Evolutionary conservation across 2,113 vertebrate genomes (phyloP), one percentile per base, ranked within the genome.

Genomic region (Chunga burmeisteri): DNA sequence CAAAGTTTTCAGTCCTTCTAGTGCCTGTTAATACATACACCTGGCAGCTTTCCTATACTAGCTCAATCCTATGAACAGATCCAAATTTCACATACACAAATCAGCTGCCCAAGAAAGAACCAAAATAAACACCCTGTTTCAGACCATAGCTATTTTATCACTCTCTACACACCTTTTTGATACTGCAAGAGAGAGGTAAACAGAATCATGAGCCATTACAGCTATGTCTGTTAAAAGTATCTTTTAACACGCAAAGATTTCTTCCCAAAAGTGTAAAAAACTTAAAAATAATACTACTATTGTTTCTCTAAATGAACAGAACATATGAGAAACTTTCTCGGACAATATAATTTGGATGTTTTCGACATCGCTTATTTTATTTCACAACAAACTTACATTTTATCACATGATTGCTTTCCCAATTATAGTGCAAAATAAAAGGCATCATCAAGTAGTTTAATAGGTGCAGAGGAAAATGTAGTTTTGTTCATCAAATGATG

Each of bases 361-460:
- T 97, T 96, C 96, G 93, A 93, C 81, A 72, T 88, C 17, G 8
- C 75, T 96, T 96, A 62, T 96, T 96, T 95, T 96, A 97, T 97
- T 98, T 98, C 91, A 95, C 85, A 95, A 91, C 81, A 95, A 98
- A 97, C 86, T 96, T 97, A 95, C 63, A 92, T 96, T 97, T 97
- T 95, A 98, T 98, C 97, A 98, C 97, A 98, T 86, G 97, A 97
- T 94, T 98, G 96, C 97, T 96, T 97, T 97, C 92, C 94, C 98
- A 98, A 98, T 98, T 98, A 98, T 97, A 97, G 87, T 89, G 90
- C 79, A 98, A 97, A 98, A 98, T 98, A 98, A 98, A 98, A 98
- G 91, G 94, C 91, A 97, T 97, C 97, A 97, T 98, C 97, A 98
- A 97, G 97, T 97, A 97, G 79, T 97, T 98, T 98, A 98, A 98